These are phyloP conservation scores for Malthinus flaveolus DNA, from an alignment of 2,888 invertebrate species.

Conservation along the genomic window DNA sequence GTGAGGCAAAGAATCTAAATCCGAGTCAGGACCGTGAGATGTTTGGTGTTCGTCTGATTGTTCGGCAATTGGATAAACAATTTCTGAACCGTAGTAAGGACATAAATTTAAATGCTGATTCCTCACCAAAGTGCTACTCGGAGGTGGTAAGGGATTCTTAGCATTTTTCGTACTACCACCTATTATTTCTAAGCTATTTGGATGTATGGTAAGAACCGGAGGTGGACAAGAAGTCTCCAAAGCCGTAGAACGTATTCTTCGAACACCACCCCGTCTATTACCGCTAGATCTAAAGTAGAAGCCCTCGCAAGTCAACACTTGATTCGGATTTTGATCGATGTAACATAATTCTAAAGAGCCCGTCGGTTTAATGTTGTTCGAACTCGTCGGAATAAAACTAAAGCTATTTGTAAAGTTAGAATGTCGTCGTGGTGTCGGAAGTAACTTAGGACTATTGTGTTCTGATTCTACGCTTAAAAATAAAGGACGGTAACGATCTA, in stretches of 20 bases:
- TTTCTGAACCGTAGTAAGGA: constrained; percentile 73
- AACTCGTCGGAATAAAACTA: constrained; percentile 56
- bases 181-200: constrained; percentile 80
- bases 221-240: constrained; percentile 72
- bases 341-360: constrained; percentile 62
- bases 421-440: constrained; percentile 60
- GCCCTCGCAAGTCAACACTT: constrained; percentile 47
- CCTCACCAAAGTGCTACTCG: constrained; percentile 69
- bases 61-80: constrained; percentile 83
- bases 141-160: constrained; percentile 73
- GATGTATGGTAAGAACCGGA: constrained; percentile 76
- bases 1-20: constrained; percentile 59
- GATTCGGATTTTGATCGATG: constrained; percentile 54
- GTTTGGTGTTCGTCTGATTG: constrained; percentile 79
- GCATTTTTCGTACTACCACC: constrained; percentile 51
- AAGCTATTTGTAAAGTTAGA: constrained; percentile 66
- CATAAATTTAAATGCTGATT: constrained; percentile 73
- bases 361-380: constrained; percentile 58
- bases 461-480: constrained; percentile 51
- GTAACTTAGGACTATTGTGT: constrained; percentile 39
- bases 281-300: constrained; percentile 49
- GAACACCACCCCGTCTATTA: constrained; percentile 57
- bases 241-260: constrained; percentile 72
- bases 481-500: constrained; percentile 56
- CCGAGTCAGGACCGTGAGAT: constrained; percentile 65